Conservation (phyloP, 2,113 vertebrate genomes). For the Leptosomus discolor region DNA sequence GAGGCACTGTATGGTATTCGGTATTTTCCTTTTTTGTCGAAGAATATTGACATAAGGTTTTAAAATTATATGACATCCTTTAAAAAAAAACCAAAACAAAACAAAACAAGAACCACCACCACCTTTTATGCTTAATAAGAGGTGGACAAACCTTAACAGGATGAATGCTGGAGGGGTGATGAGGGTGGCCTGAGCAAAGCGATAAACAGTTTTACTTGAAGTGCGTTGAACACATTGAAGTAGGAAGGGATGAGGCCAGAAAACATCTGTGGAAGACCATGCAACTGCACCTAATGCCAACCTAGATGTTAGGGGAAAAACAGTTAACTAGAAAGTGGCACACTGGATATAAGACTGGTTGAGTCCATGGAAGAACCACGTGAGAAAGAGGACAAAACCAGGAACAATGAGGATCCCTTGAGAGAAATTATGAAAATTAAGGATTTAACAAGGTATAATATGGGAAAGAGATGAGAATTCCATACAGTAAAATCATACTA, state of each 20-base stretch:
- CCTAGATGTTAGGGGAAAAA: background rate
- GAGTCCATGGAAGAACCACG: background rate
- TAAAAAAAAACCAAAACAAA: background rate
- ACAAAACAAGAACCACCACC: background rate
- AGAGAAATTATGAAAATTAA: background rate
- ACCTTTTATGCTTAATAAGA: background rate
- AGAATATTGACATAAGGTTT: background rate
- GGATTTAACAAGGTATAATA: background rate
- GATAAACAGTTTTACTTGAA: background rate
- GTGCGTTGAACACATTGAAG: background rate
- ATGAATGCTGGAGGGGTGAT: background rate
- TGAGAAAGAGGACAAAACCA: background rate
- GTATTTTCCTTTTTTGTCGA: background rate
- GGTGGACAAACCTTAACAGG: background rate
- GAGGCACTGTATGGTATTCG: fast-evolving
- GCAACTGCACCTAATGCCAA: background rate
- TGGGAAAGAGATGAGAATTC: background rate
- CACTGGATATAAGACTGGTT: background rate
- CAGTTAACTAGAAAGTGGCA: background rate
- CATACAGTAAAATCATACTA: background rate
- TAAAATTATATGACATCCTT: background rate
- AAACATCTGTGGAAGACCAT: background rate
- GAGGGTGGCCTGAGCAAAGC: background rate
- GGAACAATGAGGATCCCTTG: background rate
- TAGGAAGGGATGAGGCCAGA: background rate